Evolutionary conservation across 2,113 vertebrate genomes (phyloP), one percentile per base, ranked within the genome.

Genomic region (Gobiocypris rarus): DNA sequence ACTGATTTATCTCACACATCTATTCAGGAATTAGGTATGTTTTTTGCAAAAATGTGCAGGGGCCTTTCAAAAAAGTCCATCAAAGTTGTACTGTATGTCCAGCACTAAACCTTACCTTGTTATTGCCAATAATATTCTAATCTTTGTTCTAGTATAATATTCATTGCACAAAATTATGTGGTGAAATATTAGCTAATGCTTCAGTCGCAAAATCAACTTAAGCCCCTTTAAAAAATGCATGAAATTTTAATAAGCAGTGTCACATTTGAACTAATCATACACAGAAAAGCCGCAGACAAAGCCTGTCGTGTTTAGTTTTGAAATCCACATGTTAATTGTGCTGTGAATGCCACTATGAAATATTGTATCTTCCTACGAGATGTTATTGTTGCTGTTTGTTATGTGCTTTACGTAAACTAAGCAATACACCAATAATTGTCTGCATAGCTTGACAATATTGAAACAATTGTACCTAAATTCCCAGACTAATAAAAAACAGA

Each of bases 201-300:
- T 73, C 75, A 74, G 83, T 84, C 87, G 92, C 93, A 52, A 96
- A 95, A 96, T 96, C 95, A 95, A 95, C 94, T 94, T 93, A 92
- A 95, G 94, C 93, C 92, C 91, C 89, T 95, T 95, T 94, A 91
- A 95, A 95, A 90, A 90, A 93, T 89, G 95, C 94, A 96, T 96
- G 95, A 95, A 96, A 96, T 96, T 93, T 95, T 96, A 96, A 96
- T 96, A 94, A 92, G 95, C 94, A 94, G 87, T 94, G 95, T 95
- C 93, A 94, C 95, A 94, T 93, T 94, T 95, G 94, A 94, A 93
- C 95, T 95, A 95, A 96, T 96, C 94, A 96, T 95, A 96, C 94
- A 95, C 94, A 95, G 95, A 95, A 93, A 95, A 95, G 92, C 94
- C 94, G 94, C 58, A 41, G 34, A 76, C 52, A 95, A 95, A 94